phyloP scores from a whole-genome alignment of 2,113 vertebrate species.

The Salminus brasiliensis region DNA sequence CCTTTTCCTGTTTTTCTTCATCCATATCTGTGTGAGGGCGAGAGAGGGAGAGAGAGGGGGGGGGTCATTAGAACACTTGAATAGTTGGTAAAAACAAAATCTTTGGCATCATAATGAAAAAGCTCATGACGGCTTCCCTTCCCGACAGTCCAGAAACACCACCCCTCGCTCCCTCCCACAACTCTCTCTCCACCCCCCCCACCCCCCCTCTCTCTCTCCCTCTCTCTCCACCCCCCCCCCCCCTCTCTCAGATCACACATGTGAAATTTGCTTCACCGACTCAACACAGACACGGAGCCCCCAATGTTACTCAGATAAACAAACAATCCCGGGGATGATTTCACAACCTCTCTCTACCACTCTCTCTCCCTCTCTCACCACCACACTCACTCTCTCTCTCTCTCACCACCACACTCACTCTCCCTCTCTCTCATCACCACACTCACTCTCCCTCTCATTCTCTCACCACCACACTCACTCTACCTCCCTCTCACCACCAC shows the following conservation, averaged over 20 bases:
- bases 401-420: too few relatives aligned
- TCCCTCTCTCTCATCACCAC: too few relatives aligned
- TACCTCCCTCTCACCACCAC: too few relatives aligned
- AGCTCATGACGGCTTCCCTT: neutral
- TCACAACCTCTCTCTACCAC: neutral
- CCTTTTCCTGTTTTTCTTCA: conserved; percentile 46
- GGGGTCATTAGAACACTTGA: too few relatives aligned
- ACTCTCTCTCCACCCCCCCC: neutral
- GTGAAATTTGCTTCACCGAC: neutral
- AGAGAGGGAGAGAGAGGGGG: neutral
- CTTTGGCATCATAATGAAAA: neutral
- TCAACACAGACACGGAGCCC: neutral
- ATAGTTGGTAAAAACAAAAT: neutral
- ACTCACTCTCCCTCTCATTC: neutral
- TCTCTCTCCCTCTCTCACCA: too few relatives aligned
- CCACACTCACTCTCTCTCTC: too few relatives aligned
- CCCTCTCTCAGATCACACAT: neutral
- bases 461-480: neutral
- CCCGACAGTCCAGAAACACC: neutral
- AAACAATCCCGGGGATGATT: neutral
- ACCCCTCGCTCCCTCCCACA: neutral
- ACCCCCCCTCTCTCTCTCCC: too few relatives aligned
- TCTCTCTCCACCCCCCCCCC: neutral
- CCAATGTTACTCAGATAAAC: neutral
- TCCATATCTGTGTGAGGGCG: neutral